phyloP scores from a whole-genome alignment of 2,888 invertebrate species.

The Meteorus colon region DNA sequence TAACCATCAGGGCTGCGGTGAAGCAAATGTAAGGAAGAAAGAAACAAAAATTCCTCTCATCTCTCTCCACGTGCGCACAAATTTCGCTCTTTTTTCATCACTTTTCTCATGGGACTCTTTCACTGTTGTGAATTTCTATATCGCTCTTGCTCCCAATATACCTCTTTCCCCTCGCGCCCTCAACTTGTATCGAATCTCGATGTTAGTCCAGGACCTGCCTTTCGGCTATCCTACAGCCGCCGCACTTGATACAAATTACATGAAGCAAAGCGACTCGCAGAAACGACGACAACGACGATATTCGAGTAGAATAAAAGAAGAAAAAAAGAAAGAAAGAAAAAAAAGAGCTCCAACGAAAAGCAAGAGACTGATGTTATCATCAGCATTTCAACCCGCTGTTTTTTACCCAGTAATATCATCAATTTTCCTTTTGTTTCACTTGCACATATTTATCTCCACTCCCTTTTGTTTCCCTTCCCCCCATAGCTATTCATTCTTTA shows the following conservation, averaged over 20 bases:
- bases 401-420: constrained; percentile 40
- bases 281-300: constrained; percentile 45
- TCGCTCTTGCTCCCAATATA: constrained; percentile 46
- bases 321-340: constrained; percentile 32
- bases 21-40: constrained; percentile 15
- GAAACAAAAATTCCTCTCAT: constrained; percentile 28
- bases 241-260: constrained; percentile 73
- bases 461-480: constrained; percentile 4
- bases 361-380: constrained; percentile 69
- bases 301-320: constrained; percentile 43
- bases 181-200: constrained; percentile 36
- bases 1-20: constrained; percentile 13
- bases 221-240: constrained; percentile 55
- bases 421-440: constrained; percentile 49
- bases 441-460: constrained; percentile 31
- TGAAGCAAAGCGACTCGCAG: constrained; percentile 56
- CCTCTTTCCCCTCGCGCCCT: constrained; percentile 47
- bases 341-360: constrained; percentile 45
- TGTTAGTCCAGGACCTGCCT: constrained; percentile 38
- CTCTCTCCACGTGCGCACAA: constrained; percentile 41
- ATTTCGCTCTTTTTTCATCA: constrained; percentile 54
- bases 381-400: constrained; percentile 58
- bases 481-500: constrained; percentile 22
- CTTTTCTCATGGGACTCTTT: constrained; percentile 43
- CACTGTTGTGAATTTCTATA: not conserved